Conservation (phyloP, 2,888 invertebrate genomes). For the Caenorhabditis zanzibari region DNA sequence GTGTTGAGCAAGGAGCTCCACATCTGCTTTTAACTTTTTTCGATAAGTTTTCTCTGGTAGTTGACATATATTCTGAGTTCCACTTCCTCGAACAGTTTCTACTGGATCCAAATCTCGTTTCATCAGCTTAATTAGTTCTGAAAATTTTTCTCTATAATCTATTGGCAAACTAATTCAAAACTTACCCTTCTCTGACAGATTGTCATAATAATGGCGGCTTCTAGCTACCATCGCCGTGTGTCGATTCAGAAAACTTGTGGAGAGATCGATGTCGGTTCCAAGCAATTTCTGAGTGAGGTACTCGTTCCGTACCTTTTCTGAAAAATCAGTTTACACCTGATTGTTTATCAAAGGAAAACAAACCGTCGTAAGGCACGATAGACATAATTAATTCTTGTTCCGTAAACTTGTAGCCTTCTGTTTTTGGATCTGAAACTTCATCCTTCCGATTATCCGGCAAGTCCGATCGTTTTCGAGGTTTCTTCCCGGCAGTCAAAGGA, state of each 20-base stretch:
- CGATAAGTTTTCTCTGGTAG: conserved; percentile 15
- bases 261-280: conserved; percentile 8
- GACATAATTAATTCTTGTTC: conserved; percentile 38
- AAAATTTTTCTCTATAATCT: not conserved
- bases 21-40: conserved; percentile 35
- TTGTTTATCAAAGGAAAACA: not conserved
- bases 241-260: conserved; percentile 6
- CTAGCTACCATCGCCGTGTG: conserved; percentile 8
- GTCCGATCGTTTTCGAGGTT: not conserved
- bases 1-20: conserved; percentile 17
- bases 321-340: not conserved
- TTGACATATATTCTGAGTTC: conserved; percentile 3
- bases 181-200: conserved; percentile 25
- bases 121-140: conserved; percentile 31
- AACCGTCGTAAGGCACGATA: conserved; percentile 26
- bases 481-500: not conserved
- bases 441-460: not conserved
- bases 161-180: not conserved
- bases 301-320: not conserved
- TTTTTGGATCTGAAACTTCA: not conserved
- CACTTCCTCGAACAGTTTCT: conserved; percentile 29
- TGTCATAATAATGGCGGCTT: not conserved
- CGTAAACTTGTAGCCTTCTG: conserved; percentile 7
- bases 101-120: conserved; percentile 35
- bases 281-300: not conserved